Evolutionary conservation across 2,797 vertebrate genomes (phyloP), one percentile per base, ranked within the genome.

Genomic region (Astyanax mexicanus): DNA sequence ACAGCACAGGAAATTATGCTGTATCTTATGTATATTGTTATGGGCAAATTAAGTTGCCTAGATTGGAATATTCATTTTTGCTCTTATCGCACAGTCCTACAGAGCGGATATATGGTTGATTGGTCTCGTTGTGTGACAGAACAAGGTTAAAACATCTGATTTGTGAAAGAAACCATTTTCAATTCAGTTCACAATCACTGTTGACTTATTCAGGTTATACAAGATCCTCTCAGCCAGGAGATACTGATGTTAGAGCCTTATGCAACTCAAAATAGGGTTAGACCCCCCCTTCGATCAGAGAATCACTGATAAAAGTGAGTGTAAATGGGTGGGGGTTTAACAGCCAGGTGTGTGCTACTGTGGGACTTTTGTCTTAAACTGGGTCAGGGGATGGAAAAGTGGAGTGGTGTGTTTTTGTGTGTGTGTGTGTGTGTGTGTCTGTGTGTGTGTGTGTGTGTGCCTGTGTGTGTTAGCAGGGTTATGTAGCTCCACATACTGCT

Each of bases 311-410:
- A 32, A 32, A 29, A n/a, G n/a, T n/a, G n/a, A n/a, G n/a, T n/a
- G 2, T 2, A 75, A 44, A 27, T 29, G 67, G 64, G 44, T 47
- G 3, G 4, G 0, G 49, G 6, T 29, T 32, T 15, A 2, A 51
- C 35, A 17, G 12, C 47, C 74, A 70, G 65, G 67, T 66, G 60
- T 66, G 60, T 65, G 69, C 45, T 62, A 54, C 35, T 2, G n/a
- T 21, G 47, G 60, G 13, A 69, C 21, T 57, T 74, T 79, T 79
- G 47, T 79, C n/a, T 1, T 11, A 7, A 74, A 38, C 54, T 80
- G 62, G 69, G 79, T 80, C 73, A 72, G 74, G 61, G 62, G 27
- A 49, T 45, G 55, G 21, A 40, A 13, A n/a, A n/a, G n/a, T n/a
- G n/a, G n/a, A n/a, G n/a, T n/a, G n/a, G n/a, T n/a, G n/a, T n/a